A percentile compares a stretch with the other conserved stretches of the same genome.
These are phyloP conservation scores for Drosophila infuscata DNA, from an alignment of 2,888 invertebrate genomes.

Conservation along the genomic window DNA sequence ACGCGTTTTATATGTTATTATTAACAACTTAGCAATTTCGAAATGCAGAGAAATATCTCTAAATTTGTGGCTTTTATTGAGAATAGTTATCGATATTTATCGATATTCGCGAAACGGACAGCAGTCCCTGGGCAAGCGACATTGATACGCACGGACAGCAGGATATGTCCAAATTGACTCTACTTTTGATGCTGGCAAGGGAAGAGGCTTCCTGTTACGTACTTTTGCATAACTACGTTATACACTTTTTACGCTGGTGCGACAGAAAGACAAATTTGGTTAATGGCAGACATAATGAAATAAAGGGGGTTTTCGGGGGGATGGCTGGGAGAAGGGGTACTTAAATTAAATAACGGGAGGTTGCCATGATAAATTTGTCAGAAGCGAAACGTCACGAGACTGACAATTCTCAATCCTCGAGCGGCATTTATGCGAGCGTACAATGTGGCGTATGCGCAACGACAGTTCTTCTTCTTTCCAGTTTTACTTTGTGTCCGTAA, in stretches of 20 bases:
- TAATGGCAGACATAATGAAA: neutral
- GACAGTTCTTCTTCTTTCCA: neutral
- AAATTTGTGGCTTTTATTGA: neutral
- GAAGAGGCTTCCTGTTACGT: neutral
- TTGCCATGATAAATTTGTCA: constrained; percentile 37
- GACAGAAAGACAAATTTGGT: neutral
- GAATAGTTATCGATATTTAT: neutral
- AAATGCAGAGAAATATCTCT: too few relatives aligned
- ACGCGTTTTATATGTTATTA: neutral
- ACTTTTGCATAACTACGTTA: neutral
- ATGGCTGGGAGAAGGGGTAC: neutral
- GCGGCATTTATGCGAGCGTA: constrained; percentile 44
- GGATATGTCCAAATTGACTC: neutral
- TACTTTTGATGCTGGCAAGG: neutral
- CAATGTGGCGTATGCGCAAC: constrained; percentile 48
- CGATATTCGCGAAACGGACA: neutral
- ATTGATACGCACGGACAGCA: neutral
- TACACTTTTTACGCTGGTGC: neutral
- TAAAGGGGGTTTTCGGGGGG: neutral
- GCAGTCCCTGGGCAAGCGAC: too few relatives aligned
- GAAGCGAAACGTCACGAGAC: constrained; percentile 10
- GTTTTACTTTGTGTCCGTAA: constrained; percentile 39
- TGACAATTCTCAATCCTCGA: constrained; percentile 37
- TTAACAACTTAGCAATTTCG: neutral
- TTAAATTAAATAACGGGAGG: constrained; percentile 6